A percentile compares a stretch with the other conserved stretches of the same genome.
phyloP scores from a whole-genome alignment of 2,888 invertebrate species.

The Dilophus febrilis region DNA sequence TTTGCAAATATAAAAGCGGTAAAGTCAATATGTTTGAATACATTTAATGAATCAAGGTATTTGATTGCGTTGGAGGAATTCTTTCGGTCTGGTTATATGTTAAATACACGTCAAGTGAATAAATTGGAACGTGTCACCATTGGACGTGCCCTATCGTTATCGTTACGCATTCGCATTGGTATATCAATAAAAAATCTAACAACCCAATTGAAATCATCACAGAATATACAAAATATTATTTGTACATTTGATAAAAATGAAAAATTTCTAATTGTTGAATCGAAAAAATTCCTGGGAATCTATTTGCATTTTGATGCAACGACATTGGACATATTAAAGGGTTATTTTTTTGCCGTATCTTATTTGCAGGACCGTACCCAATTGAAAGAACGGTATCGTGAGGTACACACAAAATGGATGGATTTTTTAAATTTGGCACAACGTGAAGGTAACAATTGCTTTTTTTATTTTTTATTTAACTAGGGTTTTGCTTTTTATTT shows the following conservation, averaged over 20 bases:
- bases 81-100: constrained; percentile 40
- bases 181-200: constrained; percentile 26
- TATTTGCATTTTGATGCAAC: constrained; percentile 30
- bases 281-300: constrained; percentile 25
- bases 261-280: constrained; percentile 28
- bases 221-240: constrained; percentile 26
- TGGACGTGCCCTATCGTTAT: constrained; percentile 33
- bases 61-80: constrained; percentile 51
- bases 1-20: constrained; percentile 80
- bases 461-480: too few species aligned
- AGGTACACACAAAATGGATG: constrained; percentile 35
- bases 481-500: too few species aligned
- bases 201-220: constrained; percentile 26
- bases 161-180: constrained; percentile 24
- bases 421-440: constrained; percentile 26
- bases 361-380: constrained; percentile 29
- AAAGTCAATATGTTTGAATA: constrained; percentile 55
- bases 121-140: constrained; percentile 50
- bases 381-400: constrained; percentile 31
- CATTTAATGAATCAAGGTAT: constrained; percentile 66
- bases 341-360: constrained; percentile 29
- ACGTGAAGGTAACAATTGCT: constrained; percentile 26
- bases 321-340: constrained; percentile 27
- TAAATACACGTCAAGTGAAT: constrained; percentile 49
- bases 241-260: constrained; percentile 29